Evolutionary conservation across 2,888 invertebrate species (phyloP).

Genomic region (Alviniconcha strummeri): DNA sequence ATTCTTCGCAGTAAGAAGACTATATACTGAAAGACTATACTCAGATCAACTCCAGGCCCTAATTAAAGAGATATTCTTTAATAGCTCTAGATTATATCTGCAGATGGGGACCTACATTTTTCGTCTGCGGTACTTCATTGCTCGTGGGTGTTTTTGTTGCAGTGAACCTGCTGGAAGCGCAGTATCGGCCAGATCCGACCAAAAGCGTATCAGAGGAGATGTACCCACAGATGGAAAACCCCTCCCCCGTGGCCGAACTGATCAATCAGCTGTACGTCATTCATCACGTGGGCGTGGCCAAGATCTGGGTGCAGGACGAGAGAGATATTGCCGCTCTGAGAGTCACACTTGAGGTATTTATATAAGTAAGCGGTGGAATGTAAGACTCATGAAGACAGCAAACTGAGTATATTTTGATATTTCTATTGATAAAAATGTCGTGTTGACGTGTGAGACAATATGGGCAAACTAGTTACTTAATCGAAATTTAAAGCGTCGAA

Average conservation of each 20-base stretch:
- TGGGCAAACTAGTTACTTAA: too few relatives aligned
- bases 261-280: constrained; percentile 53
- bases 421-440: too few relatives aligned
- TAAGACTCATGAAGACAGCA: background rate
- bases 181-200: constrained; percentile 53
- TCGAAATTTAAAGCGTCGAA: too few relatives aligned
- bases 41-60: too few relatives aligned
- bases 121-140: too few relatives aligned
- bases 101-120: too few relatives aligned
- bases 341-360: constrained; percentile 45
- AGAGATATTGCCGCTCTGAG: constrained; percentile 53
- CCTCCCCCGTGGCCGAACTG: constrained; percentile 50
- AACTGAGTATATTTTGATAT: background rate
- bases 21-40: too few relatives aligned
- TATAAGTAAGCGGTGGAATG: background rate
- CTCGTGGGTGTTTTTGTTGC: constrained; percentile 7
- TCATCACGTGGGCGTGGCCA: constrained; percentile 52
- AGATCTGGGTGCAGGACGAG: constrained; percentile 59
- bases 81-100: too few relatives aligned
- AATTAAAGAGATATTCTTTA: too few relatives aligned
- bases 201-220: constrained; percentile 53
- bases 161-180: constrained; percentile 52
- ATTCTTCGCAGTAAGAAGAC: too few relatives aligned
- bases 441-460: too few relatives aligned
- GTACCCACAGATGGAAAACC: constrained; percentile 57